Evolutionary conservation across 23 tunicate genomes (phyloP), one percentile per base, ranked within the genome.

Genomic region (Phallusia fumigata): DNA sequence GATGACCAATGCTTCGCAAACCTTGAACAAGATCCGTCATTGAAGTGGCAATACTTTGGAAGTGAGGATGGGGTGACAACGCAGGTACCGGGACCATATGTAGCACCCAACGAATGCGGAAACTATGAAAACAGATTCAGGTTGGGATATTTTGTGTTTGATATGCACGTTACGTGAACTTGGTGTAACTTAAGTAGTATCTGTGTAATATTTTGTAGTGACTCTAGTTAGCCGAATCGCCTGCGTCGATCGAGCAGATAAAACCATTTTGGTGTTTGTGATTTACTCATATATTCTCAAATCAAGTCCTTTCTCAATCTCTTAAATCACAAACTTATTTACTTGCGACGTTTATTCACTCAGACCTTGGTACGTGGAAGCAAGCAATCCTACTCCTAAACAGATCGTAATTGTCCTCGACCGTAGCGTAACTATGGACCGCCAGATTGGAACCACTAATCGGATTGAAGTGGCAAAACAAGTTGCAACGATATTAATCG

Each of bases 91-190:
- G 69, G 69, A 3, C 69, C 69, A 24, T 22, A 6, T 58, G 28
- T 58, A 58, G 47, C 47, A 40, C 47, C 47, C 10, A 24, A 58
- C 28, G 69, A 21, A 58, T 58, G 69, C 16, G 69, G 69, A 24
- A 58, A 24, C 26, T 58, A 21, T 58, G 69, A 58, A 58, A 58
- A 58, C 28, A 22, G 69, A 58, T 58, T 58, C 69, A 58, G 69
- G 69, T 58, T 6, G 5, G 28, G 13, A 58, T 58, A 8, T n/a
- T n/a, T n/a, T n/a, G n/a, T n/a, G n/a, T n/a, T n/a, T n/a, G n/a
- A n/a, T n/a, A n/a, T n/a, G n/a, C n/a, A n/a, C n/a, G n/a, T n/a
- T n/a, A n/a, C n/a, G n/a, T n/a, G n/a, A n/a, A n/a, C n/a, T n/a
- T n/a, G n/a, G n/a, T n/a, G n/a, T n/a, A n/a, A n/a, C n/a, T n/a